A percentile compares a stretch with the other conserved stretches of the same genome.
These are phyloP conservation scores for Euplexia lucipara DNA, from an alignment of 2,888 invertebrate genomes.

Conservation along the genomic window DNA sequence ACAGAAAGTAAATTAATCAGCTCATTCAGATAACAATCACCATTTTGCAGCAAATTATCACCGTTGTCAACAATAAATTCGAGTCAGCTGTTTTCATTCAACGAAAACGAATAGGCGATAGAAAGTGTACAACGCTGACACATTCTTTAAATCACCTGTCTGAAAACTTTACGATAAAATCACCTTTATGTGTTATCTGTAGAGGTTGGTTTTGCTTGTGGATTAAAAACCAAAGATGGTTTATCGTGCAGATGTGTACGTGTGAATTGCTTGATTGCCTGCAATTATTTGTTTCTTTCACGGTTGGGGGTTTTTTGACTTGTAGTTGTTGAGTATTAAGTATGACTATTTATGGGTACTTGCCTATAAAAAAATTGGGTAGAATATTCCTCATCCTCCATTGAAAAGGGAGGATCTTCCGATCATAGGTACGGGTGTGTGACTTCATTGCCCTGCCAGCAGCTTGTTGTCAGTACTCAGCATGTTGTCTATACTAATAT, in stretches of 20 bases:
- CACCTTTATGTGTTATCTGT: background rate
- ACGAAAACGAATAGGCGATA: slow-evolving; percentile 68
- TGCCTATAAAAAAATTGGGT: too few relatives aligned
- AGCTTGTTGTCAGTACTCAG: too few relatives aligned
- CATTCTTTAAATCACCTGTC: slow-evolving; percentile 57
- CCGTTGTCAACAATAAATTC: slow-evolving; percentile 48
- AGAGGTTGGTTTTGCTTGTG: slow-evolving; percentile 14
- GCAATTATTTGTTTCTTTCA: slow-evolving; percentile 59
- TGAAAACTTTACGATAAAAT: slow-evolving; percentile 1
- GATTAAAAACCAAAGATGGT: slow-evolving; percentile 21
- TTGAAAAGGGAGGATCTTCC: too few relatives aligned
- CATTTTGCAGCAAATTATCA: slow-evolving; percentile 34
- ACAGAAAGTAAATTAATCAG: background rate
- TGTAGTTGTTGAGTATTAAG: slow-evolving; percentile 15
- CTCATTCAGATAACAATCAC: background rate
- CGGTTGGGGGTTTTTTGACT: slow-evolving; percentile 45
- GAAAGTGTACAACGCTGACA: slow-evolving; percentile 63
- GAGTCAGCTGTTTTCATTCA: slow-evolving; percentile 67
- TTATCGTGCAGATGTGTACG: slow-evolving; percentile 60
- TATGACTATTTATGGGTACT: too few relatives aligned
- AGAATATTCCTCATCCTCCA: background rate
- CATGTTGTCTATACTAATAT: too few relatives aligned
- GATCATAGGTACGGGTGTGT: too few relatives aligned
- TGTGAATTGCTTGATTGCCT: slow-evolving; percentile 66
- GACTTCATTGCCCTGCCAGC: too few relatives aligned